A percentile compares a stretch with the other conserved stretches of the same genome.
Conservation (phyloP, 2,113 vertebrate species). For the Gambusia affinis region DNA sequence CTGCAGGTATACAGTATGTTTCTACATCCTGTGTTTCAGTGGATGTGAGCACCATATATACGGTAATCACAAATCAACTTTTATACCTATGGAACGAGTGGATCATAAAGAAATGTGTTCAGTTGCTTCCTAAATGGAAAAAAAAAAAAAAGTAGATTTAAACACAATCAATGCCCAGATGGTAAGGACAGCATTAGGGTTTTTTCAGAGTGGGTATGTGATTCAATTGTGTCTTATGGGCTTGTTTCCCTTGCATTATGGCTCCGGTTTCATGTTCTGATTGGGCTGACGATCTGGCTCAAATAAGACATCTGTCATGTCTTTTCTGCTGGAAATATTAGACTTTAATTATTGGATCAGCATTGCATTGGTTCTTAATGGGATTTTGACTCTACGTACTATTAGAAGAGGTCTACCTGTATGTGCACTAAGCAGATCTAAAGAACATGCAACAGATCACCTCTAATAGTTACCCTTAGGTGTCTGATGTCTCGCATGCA, state of each 20-base stretch:
- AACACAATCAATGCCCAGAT: neutral
- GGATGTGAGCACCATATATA: neutral
- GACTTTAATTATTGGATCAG: conserved; percentile 16
- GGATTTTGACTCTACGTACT: conserved; percentile 7
- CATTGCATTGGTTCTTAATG: conserved; percentile 8
- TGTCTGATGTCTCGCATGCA: neutral
- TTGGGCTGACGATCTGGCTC: neutral
- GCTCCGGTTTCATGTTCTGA: conserved; percentile 38
- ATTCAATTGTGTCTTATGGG: conserved; percentile 30
- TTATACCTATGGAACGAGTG: neutral
- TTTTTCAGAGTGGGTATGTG: neutral
- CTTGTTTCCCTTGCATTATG: conserved; percentile 10
- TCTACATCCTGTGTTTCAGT: neutral
- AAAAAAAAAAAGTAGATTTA: neutral
- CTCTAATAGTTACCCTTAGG: neutral
- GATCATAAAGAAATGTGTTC: neutral
- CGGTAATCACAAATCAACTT: neutral
- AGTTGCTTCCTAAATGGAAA: neutral
- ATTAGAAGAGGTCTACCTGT: neutral
- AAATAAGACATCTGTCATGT: conserved; percentile 15
- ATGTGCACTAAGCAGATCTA: conserved; percentile 1
- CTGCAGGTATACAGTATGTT: too few relatives aligned
- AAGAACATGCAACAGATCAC: neutral
- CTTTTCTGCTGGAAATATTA: conserved; percentile 19
- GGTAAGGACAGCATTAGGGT: neutral